Evolutionary conservation across 2,888 invertebrate species (phyloP).

Genomic region (Scaptomyza tumidula): DNA sequence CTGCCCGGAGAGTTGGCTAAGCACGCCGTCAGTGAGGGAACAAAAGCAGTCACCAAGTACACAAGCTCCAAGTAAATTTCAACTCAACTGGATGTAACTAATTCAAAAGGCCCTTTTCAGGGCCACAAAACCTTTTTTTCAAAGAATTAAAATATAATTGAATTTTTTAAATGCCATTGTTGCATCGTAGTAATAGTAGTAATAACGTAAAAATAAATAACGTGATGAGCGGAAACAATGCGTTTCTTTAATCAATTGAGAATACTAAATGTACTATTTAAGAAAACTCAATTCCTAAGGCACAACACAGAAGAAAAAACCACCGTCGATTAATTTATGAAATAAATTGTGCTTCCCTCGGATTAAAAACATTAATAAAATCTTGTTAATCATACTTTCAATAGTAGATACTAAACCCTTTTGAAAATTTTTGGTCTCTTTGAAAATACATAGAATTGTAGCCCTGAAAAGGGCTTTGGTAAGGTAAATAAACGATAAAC

Average conservation of each 20-base stretch:
- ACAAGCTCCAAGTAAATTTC: conserved; percentile 57
- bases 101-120: conserved; percentile 49
- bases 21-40: conserved; percentile 60
- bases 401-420: too few species aligned
- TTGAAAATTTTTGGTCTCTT: not conserved
- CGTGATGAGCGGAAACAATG: too few species aligned
- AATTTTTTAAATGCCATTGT: not conserved
- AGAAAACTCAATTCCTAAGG: not conserved
- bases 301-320: too few species aligned
- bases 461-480: conserved; percentile 13
- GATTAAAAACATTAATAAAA: not conserved
- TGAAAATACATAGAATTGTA: conserved; percentile 5
- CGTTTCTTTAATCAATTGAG: too few species aligned
- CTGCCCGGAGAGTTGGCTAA: conserved; percentile 58
- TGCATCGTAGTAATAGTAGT: too few species aligned
- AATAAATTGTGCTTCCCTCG: too few species aligned
- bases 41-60: conserved; percentile 59
- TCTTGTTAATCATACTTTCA: not conserved
- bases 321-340: too few species aligned
- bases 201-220: too few species aligned
- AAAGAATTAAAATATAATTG: conserved; percentile 18
- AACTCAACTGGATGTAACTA: not conserved
- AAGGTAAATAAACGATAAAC: not conserved
- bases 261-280: too few species aligned
- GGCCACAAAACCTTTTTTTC: conserved; percentile 31